Evolutionary conservation across 37 sponge, comb jelly and placozoan genomes (phyloP).

Genomic region (Bolinopsis microptera): DNA sequence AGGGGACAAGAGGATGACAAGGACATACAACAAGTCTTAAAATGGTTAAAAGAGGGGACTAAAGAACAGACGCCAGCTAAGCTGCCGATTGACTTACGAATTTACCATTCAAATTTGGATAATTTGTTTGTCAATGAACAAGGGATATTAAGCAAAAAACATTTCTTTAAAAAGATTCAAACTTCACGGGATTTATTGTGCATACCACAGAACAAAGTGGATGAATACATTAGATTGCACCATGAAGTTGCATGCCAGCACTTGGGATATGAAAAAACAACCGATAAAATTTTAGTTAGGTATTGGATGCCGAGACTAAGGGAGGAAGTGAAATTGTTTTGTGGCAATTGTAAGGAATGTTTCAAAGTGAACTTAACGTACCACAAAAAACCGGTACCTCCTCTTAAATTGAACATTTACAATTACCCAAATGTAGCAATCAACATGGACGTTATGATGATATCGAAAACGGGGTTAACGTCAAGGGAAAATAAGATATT

Average conservation of each 20-base stretch:
- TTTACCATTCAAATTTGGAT: background rate
- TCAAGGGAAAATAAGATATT: constrained; percentile 9
- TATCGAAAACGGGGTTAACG: background rate
- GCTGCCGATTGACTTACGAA: background rate
- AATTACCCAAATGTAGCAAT: constrained; percentile 5
- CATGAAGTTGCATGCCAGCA: background rate
- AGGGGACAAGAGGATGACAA: background rate
- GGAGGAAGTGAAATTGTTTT: background rate
- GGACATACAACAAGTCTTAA: constrained; percentile 5
- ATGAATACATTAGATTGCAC: background rate
- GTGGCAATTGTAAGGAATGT: background rate
- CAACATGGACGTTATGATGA: constrained; percentile 43
- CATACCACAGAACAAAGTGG: background rate
- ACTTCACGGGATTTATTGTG: background rate
- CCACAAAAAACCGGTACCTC: constrained; percentile 2
- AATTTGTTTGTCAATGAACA: background rate
- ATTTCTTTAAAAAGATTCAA: background rate
- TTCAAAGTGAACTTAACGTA: background rate
- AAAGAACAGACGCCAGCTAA: background rate
- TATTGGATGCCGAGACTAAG: background rate
- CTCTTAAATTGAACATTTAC: background rate
- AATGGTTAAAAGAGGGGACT: background rate
- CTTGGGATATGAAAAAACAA: background rate
- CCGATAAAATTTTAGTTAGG: background rate
- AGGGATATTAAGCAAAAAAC: background rate